phyloP scores from a whole-genome alignment of 2,113 vertebrate genomes.

The Stigmatopora argus region DNA sequence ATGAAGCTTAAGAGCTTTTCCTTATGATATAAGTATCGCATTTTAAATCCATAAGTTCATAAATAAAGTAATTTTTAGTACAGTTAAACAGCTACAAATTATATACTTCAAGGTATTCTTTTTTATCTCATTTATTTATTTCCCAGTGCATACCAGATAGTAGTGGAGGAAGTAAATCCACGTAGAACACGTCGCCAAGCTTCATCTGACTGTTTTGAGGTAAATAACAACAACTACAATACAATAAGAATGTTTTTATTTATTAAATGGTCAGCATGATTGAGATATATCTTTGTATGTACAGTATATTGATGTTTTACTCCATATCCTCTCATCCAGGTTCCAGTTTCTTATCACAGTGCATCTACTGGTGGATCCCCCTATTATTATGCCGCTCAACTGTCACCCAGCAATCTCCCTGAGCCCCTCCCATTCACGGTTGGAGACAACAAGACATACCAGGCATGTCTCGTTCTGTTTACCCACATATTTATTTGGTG shows the following conservation, averaged over 20 bases:
- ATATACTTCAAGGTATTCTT: background rate
- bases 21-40: no score
- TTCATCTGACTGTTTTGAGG: constrained; percentile 84
- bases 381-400: constrained; percentile 92
- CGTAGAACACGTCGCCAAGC: constrained; percentile 85
- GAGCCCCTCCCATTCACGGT: constrained; percentile 92
- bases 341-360: constrained; percentile 85
- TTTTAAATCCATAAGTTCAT: no score
- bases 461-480: constrained; percentile 40
- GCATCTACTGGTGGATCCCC: constrained; percentile 79
- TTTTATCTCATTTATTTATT: background rate
- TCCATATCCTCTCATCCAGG: constrained; percentile 31
- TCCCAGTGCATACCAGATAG: constrained; percentile 90
- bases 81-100: no score
- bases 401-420: constrained; percentile 85
- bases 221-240: constrained; percentile 25
- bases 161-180: constrained; percentile 87
- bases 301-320: background rate
- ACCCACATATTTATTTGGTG: constrained; percentile 5
- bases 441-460: constrained; percentile 96
- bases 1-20: background rate
- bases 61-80: no score
- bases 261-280: background rate
- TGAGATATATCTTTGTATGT: background rate
- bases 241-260: background rate